Evolutionary conservation across 2,888 invertebrate species (phyloP).

Genomic region (Linyphia triangularis): DNA sequence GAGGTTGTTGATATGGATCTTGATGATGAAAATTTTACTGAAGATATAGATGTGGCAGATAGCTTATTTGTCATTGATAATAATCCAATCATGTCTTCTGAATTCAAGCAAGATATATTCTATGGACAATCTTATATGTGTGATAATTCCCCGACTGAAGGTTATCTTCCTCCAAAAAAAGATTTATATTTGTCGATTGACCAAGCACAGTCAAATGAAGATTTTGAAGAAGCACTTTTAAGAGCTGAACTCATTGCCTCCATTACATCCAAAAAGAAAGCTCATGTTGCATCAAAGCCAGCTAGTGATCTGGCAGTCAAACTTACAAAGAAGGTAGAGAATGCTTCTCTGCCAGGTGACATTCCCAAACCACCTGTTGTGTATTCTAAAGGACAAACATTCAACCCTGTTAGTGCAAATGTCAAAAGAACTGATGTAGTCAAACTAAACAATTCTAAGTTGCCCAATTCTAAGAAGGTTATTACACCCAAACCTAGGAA

Average conservation of each 20-base stretch:
- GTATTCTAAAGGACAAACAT: not conserved
- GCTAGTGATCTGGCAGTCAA: not conserved
- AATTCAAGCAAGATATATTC: not conserved
- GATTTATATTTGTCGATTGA: not conserved
- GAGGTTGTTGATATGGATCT: slow-evolving; percentile 68
- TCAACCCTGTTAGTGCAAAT: not conserved
- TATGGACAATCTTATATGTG: not conserved
- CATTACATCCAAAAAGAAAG: not conserved
- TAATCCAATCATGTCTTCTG: slow-evolving; percentile 1
- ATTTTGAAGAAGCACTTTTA: slow-evolving; percentile 57
- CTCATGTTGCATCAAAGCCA: not conserved
- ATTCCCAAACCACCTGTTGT: not conserved
- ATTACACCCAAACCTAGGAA: not conserved
- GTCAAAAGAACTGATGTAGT: not conserved
- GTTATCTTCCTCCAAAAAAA: not conserved
- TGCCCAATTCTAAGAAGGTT: not conserved
- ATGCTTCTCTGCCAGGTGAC: no score
- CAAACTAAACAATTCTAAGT: not conserved
- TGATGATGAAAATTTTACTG: slow-evolving; percentile 34
- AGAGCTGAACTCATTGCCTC: slow-evolving; percentile 53
- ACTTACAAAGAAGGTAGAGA: not conserved
- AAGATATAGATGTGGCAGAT: slow-evolving; percentile 6
- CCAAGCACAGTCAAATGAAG: slow-evolving; percentile 16
- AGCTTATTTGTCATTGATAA: slow-evolving; percentile 41
- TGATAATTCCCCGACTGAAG: not conserved